Evolutionary conservation across 2,797 vertebrate genomes (phyloP).

Genomic region (Phataginus tricuspis): DNA sequence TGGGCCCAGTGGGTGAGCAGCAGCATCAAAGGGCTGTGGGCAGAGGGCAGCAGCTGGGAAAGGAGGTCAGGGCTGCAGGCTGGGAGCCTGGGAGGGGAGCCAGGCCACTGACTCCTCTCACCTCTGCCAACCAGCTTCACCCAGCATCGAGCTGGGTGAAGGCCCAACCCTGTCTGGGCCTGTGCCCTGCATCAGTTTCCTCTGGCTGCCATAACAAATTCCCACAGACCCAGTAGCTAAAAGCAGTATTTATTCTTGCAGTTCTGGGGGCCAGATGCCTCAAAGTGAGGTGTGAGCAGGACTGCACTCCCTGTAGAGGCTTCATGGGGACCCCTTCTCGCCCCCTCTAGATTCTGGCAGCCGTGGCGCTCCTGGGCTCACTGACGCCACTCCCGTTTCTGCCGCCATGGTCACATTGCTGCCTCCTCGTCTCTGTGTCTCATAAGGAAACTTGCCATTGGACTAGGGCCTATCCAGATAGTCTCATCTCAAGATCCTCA

Average conservation of each 20-base stretch:
- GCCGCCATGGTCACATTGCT: background rate
- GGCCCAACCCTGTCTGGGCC: background rate
- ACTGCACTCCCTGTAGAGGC: background rate
- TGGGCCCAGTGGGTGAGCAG: background rate
- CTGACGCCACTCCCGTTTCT: background rate
- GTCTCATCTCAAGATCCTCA: background rate
- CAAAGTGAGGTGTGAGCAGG: background rate
- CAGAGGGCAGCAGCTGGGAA: background rate
- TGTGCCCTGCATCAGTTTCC: background rate
- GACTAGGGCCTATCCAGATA: background rate
- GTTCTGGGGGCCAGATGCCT: background rate
- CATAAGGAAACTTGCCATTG: background rate
- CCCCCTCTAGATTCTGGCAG: background rate
- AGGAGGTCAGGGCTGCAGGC: background rate
- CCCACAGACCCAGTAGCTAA: background rate
- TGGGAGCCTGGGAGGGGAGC: background rate
- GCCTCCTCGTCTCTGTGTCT: background rate
- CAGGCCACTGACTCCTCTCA: background rate
- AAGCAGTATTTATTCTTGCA: background rate
- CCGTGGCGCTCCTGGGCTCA: background rate
- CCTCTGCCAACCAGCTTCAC: no score
- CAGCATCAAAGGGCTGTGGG: background rate
- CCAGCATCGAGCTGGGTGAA: background rate
- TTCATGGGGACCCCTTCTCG: rapidly evolving
- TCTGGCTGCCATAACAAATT: background rate